phyloP scores from a whole-genome alignment of 2,888 invertebrate genomes.

The Diarsia dahlii region DNA sequence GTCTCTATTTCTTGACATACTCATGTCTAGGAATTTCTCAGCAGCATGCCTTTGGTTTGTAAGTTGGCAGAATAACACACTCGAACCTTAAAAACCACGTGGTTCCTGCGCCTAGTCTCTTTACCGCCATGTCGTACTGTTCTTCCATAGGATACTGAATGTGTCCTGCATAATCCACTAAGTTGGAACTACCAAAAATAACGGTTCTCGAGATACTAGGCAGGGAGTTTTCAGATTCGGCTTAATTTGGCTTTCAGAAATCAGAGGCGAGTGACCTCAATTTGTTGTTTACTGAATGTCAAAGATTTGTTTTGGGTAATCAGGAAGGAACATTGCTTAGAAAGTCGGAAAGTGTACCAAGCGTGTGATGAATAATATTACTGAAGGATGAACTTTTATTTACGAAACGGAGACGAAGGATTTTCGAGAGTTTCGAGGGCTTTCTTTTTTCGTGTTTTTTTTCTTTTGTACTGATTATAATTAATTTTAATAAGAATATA shows the following conservation, averaged over 20 bases:
- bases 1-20: not conserved
- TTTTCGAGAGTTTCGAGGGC: not conserved
- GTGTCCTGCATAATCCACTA: not conserved
- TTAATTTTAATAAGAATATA: not conserved
- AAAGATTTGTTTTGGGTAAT: constrained; percentile 2
- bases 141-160: not conserved
- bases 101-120: not conserved
- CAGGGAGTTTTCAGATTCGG: no score
- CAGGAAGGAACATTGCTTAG: not conserved
- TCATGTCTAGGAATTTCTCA: not conserved
- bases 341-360: not conserved
- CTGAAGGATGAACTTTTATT: not conserved
- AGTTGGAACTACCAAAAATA: not conserved
- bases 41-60: no score
- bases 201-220: not conserved
- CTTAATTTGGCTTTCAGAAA: not conserved
- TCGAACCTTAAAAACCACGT: not conserved
- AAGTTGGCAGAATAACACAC: not conserved
- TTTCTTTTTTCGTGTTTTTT: not conserved
- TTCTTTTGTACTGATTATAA: not conserved
- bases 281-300: not conserved
- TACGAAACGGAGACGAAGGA: not conserved
- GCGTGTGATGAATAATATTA: constrained; percentile 8
- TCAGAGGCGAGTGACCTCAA: not conserved
- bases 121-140: not conserved